These are phyloP conservation scores for Nemapogon koenigi DNA, from an alignment of 2,888 invertebrate genomes.

Conservation along the genomic window DNA sequence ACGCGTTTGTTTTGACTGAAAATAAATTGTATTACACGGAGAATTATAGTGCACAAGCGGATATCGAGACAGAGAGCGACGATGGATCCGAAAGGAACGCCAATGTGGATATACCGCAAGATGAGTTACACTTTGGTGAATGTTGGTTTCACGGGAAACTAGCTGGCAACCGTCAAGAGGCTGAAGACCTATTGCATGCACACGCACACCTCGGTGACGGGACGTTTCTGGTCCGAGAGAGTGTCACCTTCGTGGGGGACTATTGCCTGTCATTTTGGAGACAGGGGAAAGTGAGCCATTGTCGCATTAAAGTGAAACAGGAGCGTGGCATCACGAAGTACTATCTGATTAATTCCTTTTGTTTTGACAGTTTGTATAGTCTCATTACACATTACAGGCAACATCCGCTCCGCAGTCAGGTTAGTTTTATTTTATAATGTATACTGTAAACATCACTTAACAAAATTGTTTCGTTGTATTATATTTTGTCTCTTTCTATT, in stretches of 20 bases:
- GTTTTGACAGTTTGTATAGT: constrained; percentile 91
- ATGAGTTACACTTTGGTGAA: constrained; percentile 90
- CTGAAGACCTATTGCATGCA: constrained; percentile 76
- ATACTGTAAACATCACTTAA: no score
- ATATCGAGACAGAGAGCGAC: constrained; percentile 66
- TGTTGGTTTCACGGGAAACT: constrained; percentile 94
- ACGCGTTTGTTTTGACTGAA: constrained; percentile 90
- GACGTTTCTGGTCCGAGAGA: constrained; percentile 90
- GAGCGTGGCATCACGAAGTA: constrained; percentile 89
- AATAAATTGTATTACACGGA: constrained; percentile 90
- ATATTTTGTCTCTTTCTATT: no score
- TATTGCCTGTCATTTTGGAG: constrained; percentile 96
- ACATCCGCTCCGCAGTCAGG: constrained; percentile 84
- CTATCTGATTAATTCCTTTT: constrained; percentile 85
- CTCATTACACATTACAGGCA: constrained; percentile 89
- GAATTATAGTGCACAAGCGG: constrained; percentile 56
- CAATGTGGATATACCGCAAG: constrained; percentile 74
- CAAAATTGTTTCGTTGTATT: no score
- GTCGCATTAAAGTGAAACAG: constrained; percentile 88
- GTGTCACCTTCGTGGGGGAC: constrained; percentile 95
- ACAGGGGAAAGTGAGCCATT: constrained; percentile 88
- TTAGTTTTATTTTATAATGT: constrained; percentile 34
- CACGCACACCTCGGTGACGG: constrained; percentile 89
- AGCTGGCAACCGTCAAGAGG: constrained; percentile 79
- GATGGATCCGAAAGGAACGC: constrained; percentile 65